These are phyloP conservation scores for Dinoponera quadriceps DNA, from an alignment of 1,140 invertebrate species.

Conservation along the genomic window DNA sequence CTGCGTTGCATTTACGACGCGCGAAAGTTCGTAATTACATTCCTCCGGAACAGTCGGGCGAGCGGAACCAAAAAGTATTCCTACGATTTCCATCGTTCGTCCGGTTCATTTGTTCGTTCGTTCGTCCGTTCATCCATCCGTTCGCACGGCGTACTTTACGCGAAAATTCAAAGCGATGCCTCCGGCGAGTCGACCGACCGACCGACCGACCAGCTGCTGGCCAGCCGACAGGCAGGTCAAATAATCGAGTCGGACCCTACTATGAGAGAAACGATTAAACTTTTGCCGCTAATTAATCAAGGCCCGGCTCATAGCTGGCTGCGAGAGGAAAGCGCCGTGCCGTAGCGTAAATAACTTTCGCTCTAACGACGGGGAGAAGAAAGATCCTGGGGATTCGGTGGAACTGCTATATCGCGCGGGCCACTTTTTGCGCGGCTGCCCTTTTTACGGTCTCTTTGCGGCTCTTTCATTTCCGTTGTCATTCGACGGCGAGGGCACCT, in stretches of 20 bases:
- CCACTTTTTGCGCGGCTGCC: conserved; percentile 8
- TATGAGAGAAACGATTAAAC: conserved; percentile 41
- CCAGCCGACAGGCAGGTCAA: too few relatives aligned
- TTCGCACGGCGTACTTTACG: neutral
- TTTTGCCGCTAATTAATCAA: conserved; percentile 62
- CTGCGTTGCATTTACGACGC: conserved; percentile 10
- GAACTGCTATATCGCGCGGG: conserved; percentile 20
- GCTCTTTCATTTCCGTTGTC: conserved; percentile 59
- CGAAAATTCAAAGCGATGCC: conserved; percentile 37
- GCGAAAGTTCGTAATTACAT: conserved; percentile 53
- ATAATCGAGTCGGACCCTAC: conserved; percentile 19
- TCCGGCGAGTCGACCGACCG: conserved; percentile 2
- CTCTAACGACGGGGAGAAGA: neutral
- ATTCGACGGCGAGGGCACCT: conserved; percentile 26
- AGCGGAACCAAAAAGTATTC: conserved; percentile 18
- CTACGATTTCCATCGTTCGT: conserved; percentile 26
- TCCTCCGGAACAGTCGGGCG: neutral
- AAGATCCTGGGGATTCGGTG: conserved; percentile 14
- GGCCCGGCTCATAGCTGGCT: neutral
- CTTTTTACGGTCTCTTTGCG: conserved; percentile 10
- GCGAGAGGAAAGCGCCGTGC: neutral
- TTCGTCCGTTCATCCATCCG: neutral
- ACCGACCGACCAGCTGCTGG: too few relatives aligned
- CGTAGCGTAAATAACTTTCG: conserved; percentile 17
- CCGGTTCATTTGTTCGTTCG: neutral